These are phyloP conservation scores for Cyrtonyx montezumae DNA, from an alignment of 2,113 vertebrate genomes.

Conservation along the genomic window DNA sequence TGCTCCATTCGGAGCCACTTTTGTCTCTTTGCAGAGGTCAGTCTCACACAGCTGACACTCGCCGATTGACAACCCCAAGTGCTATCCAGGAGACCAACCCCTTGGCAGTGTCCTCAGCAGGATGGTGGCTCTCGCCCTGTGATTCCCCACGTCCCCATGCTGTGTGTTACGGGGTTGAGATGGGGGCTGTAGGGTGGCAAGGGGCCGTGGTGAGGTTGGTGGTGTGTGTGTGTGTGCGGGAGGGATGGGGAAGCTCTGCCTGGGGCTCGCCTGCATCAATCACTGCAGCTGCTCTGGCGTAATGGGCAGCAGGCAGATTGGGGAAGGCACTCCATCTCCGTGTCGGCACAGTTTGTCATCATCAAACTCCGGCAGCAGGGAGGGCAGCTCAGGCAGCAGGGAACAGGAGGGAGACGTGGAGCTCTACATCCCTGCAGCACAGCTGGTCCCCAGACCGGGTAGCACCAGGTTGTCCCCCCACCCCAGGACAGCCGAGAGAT, in stretches of 20 bases:
- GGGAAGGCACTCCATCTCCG: neutral
- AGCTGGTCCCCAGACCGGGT: neutral
- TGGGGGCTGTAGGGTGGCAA: rapidly evolving
- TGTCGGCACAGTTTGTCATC: neutral
- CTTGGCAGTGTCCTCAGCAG: rapidly evolving
- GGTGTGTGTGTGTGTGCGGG: rapidly evolving
- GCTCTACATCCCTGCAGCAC: rapidly evolving
- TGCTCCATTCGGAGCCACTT: neutral
- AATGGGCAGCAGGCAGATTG: rapidly evolving
- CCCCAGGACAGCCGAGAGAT: neutral
- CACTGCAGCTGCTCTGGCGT: neutral
- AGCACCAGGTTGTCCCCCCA: neutral
- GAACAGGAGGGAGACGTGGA: rapidly evolving
- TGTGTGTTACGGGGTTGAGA: rapidly evolving
- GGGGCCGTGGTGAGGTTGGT: rapidly evolving
- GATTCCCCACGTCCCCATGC: neutral
- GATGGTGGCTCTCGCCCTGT: rapidly evolving
- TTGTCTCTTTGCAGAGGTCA: neutral
- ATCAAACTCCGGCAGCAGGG: neutral
- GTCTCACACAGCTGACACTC: rapidly evolving
- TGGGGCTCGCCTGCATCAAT: neutral
- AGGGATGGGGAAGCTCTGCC: neutral
- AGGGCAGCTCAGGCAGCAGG: neutral
- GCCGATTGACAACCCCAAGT: neutral
- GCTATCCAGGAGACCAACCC: neutral